Base-by-base conservation (phyloP, 2,888 invertebrate species). In the Acronicta psi region DNA sequence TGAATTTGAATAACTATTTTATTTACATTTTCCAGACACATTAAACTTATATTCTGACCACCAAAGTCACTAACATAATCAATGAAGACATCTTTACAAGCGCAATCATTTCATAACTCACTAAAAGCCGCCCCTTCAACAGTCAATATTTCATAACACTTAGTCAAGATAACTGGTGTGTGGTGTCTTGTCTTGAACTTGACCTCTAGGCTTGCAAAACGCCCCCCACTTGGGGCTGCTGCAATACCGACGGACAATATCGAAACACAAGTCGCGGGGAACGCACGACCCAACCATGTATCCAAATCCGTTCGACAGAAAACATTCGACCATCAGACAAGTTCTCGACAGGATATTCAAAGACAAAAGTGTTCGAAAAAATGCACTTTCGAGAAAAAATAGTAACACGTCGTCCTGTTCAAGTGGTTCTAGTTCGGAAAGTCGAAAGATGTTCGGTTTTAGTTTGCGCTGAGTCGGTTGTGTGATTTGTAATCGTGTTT, bases 251-350 rank as follows among this genome's bases (percentile, higher is more conserved):
- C 61, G 7, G 46, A 60, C 66, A 80, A 73, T 81, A 80, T 62
- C 72, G 74, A 77, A 80, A 77, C 69, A 77, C 68, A 47, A 69
- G 77, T 68, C 69, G 73, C 52, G 49, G 66, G 41, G 81, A 69
- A 73, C 85, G 84, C 83, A 85, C 86, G 87, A 66, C 59, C 50
- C 60, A 55, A 81, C 68, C 72, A 96, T 96, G 96, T 96, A 95
- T 87, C 96, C 96, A 18, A 96, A 96, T 83, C 96, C 96, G 73
- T 96, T 96, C 85, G 96, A 96, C 76, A 94, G 96, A 82, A 96
- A 96, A 82, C 96, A 96, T 87, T 96, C 96, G 60, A 96, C 96
- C 42, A 96, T 96, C 77, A 94, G 96, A 60, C 96, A 96, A 85
- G 94, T 96, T 75, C 85, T 96, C 74, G 96, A 96, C 78, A 94